These are phyloP conservation scores for Aphodius granarius DNA, from an alignment of 2,888 invertebrate species.

Conservation along the genomic window DNA sequence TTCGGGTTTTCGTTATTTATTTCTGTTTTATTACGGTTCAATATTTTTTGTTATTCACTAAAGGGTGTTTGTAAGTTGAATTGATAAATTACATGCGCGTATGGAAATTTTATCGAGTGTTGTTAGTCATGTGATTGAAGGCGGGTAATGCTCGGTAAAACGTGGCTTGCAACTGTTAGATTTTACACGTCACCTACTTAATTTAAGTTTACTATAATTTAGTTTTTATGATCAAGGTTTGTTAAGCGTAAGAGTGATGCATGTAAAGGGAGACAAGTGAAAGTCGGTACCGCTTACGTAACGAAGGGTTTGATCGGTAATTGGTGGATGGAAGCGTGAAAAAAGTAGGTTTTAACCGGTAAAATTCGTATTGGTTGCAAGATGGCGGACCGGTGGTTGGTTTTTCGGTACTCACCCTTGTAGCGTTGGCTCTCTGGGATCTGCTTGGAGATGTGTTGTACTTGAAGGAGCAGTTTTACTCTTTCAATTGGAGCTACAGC, in stretches of 20 bases:
- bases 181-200: conserved; percentile 21
- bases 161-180: conserved; percentile 15
- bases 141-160: not conserved
- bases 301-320: not conserved
- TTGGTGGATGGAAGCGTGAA: not conserved
- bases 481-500: conserved; percentile 94
- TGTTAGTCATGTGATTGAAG: not conserved
- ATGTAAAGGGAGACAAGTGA: not conserved
- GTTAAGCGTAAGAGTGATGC: not conserved
- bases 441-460: conserved; percentile 92
- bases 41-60: not conserved
- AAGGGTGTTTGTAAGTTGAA: too few species aligned
- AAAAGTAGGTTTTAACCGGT: not conserved
- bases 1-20: not conserved
- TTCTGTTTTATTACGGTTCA: not conserved
- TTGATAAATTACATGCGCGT: not conserved
- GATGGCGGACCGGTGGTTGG: conserved; percentile 3
- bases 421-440: conserved; percentile 84
- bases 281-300: not conserved
- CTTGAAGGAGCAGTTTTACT: conserved; percentile 91
- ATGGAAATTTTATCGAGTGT: not conserved
- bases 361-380: not conserved
- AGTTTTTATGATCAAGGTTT: not conserved
- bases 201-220: not conserved
- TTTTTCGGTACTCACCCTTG: conserved; percentile 67